A percentile compares a stretch with the other conserved stretches of the same genome.
Conservation (phyloP, 1,140 invertebrate species). For the Acromyrmex charruanus region DNA sequence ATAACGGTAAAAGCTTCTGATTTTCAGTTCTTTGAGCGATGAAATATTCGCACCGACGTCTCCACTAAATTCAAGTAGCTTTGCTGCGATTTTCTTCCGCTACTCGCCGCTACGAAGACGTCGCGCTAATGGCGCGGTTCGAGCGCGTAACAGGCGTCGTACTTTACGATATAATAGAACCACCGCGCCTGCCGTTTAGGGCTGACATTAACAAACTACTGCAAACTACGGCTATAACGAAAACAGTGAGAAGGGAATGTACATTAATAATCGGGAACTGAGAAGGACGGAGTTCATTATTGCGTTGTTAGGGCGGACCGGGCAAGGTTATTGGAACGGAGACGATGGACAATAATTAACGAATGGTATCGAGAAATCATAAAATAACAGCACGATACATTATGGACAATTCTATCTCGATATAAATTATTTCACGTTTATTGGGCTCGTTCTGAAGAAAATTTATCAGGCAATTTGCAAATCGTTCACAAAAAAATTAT, state of each 20-base stretch:
- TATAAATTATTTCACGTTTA: background rate
- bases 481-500: background rate
- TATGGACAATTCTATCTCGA: background rate
- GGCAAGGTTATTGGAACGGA: constrained; percentile 22
- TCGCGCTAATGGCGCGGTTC: constrained; percentile 41
- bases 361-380: constrained; percentile 19
- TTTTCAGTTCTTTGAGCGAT: constrained; percentile 9
- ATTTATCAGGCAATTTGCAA: background rate
- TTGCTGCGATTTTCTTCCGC: constrained; percentile 29
- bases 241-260: constrained; percentile 46
- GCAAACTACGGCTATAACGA: constrained; percentile 63
- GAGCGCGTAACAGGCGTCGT: constrained; percentile 52
- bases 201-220: constrained; percentile 66
- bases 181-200: constrained; percentile 58
- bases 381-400: constrained; percentile 35
- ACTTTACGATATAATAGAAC: constrained; percentile 65
- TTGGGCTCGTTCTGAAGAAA: background rate
- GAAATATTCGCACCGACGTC: constrained; percentile 46
- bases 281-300: constrained; percentile 64
- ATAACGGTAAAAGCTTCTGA: background rate
- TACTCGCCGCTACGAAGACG: background rate
- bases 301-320: constrained; percentile 57
- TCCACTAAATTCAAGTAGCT: constrained; percentile 38
- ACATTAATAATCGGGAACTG: constrained; percentile 61
- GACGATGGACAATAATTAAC: constrained; percentile 50